Evolutionary conservation across 2,113 vertebrate genomes (phyloP).

Genomic region (Tonatia bakeri): DNA sequence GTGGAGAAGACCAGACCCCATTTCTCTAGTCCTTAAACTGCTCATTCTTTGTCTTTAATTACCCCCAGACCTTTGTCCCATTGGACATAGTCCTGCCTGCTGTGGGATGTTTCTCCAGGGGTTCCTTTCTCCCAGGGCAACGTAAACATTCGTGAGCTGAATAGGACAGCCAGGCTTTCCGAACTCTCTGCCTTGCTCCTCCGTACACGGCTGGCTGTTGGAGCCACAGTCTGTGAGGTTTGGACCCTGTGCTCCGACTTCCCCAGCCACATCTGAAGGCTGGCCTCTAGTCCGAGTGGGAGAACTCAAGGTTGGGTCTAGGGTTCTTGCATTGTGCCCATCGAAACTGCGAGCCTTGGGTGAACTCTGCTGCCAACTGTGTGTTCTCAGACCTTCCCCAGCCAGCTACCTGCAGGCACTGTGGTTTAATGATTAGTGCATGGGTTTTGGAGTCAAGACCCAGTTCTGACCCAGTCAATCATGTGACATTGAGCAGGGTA

Average conservation of each 20-base stretch:
- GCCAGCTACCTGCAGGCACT: background rate
- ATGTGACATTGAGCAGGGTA: background rate
- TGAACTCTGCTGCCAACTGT: background rate
- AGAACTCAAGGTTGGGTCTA: background rate
- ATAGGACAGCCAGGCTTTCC: too few relatives aligned
- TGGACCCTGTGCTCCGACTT: background rate
- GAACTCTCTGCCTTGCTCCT: background rate
- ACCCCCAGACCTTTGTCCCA: background rate
- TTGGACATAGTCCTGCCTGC: background rate
- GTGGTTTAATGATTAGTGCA: rapidly evolving
- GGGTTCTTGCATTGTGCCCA: rapidly evolving
- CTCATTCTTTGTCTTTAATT: background rate
- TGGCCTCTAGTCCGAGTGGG: background rate
- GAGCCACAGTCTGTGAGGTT: background rate
- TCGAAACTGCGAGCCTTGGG: background rate
- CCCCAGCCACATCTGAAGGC: background rate
- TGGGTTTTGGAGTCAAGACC: background rate
- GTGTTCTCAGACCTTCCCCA: background rate
- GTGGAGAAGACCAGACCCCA: too few relatives aligned
- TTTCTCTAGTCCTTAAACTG: too few relatives aligned
- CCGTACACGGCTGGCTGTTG: background rate
- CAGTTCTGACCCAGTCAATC: background rate
- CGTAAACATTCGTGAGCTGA: background rate
- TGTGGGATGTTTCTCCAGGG: background rate
- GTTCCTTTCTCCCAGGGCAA: background rate